phyloP scores from a whole-genome alignment of 2,113 vertebrate species.

The Pachyramphus minor region DNA sequence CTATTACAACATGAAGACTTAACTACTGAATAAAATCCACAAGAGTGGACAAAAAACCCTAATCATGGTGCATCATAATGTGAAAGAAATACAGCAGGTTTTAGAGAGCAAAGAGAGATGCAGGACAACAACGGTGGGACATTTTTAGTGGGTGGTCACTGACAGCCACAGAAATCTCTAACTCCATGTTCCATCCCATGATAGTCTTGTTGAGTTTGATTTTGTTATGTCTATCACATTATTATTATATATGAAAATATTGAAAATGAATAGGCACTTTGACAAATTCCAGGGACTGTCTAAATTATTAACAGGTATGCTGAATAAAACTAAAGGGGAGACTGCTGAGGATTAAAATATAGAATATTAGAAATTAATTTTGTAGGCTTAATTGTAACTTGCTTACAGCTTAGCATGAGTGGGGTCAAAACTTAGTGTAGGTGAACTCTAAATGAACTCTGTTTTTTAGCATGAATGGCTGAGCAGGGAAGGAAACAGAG shows the following conservation, averaged over 20 bases:
- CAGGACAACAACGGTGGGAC: background rate
- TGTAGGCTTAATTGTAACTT: background rate
- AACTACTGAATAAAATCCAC: background rate
- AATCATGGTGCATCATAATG: background rate
- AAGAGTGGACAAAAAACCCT: background rate
- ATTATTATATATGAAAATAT: too few relatives aligned
- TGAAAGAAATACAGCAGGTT: background rate
- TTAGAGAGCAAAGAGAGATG: background rate
- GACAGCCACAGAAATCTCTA: background rate
- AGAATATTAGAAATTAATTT: background rate
- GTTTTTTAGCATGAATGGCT: background rate
- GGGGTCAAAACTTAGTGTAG: background rate
- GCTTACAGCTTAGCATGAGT: background rate
- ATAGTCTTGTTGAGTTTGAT: background rate
- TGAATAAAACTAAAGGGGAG: too few relatives aligned
- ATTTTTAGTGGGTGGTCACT: background rate
- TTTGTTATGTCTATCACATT: background rate
- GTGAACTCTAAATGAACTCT: background rate
- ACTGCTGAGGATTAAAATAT: too few relatives aligned
- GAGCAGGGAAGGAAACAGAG: background rate
- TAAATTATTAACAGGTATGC: too few relatives aligned
- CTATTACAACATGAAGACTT: background rate
- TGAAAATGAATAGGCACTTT: too few relatives aligned
- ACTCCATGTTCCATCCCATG: background rate
- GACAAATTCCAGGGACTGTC: too few relatives aligned